Evolutionary conservation across 2,888 invertebrate species (phyloP).

Genomic region (Gibbula magus): DNA sequence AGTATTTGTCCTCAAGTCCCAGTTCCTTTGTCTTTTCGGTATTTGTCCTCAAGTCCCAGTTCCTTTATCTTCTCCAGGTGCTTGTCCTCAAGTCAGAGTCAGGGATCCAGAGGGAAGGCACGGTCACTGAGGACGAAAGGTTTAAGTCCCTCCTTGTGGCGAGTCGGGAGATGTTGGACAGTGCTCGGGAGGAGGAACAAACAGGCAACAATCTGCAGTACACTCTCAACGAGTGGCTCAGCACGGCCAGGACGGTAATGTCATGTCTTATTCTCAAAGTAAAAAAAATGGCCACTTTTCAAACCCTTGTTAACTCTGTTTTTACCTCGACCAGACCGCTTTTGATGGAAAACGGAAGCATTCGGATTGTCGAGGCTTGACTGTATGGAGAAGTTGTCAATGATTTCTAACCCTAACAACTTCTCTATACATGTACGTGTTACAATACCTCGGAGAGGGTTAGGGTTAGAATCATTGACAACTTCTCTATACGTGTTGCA

Average conservation of each 20-base stretch:
- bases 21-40: no score
- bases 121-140: background rate
- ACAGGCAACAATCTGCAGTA: constrained; percentile 7
- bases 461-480: no score
- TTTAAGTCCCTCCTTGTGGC: background rate
- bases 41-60: background rate
- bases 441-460: no score
- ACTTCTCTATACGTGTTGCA: no score
- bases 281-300: background rate
- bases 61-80: constrained; percentile 9
- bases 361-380: no score
- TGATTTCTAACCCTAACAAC: no score
- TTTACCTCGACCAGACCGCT: no score
- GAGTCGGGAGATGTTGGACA: background rate
- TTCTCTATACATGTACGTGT: no score
- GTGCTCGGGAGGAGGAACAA: background rate
- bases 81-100: background rate
- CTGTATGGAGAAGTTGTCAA: no score
- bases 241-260: background rate
- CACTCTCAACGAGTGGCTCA: background rate
- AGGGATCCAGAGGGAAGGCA: background rate
- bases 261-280: background rate
- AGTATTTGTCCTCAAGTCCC: no score
- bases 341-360: no score
- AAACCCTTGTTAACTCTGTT: no score